Percentiles rank a stretch among this genome's conserved stretches.
These are phyloP conservation scores for Drosophila mayri DNA, from an alignment of 1,140 invertebrate genomes.

Conservation along the genomic window DNA sequence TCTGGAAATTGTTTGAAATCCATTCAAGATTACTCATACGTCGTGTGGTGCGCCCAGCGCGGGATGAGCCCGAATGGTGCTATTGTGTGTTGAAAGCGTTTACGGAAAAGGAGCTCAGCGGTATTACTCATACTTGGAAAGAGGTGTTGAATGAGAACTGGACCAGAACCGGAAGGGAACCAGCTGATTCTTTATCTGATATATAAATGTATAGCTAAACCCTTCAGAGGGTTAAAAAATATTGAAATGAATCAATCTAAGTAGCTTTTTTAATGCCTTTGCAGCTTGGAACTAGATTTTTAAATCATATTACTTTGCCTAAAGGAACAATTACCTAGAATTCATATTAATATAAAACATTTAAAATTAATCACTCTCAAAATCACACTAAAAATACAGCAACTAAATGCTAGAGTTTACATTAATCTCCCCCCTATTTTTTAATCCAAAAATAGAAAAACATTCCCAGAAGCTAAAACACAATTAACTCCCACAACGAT, in stretches of 20 bases:
- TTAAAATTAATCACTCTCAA: background rate
- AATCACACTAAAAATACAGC: background rate
- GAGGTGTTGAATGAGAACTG: constrained; percentile 44
- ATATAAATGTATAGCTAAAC: background rate
- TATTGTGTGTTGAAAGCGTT: constrained; percentile 15
- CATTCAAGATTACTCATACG: constrained; percentile 65
- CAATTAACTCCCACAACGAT: constrained; percentile 28
- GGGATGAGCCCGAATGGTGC: background rate
- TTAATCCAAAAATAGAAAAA: background rate
- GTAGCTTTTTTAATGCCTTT: background rate
- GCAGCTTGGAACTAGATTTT: too few species aligned
- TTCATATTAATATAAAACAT: background rate
- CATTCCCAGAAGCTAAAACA: constrained; percentile 7
- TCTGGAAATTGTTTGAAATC: constrained; percentile 60
- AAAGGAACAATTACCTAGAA: background rate
- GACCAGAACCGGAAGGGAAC: constrained; percentile 30
- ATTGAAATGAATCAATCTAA: background rate
- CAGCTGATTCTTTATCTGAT: background rate
- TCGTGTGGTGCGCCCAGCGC: constrained; percentile 24
- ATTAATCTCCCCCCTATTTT: background rate
- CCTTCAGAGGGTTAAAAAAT: too few species aligned
- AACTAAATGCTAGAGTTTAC: background rate
- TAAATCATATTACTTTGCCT: background rate
- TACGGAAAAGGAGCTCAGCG: constrained; percentile 19
- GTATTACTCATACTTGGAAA: constrained; percentile 48